Evolutionary conservation across 2,113 vertebrate species (phyloP).

Genomic region (Gymnocephalus cernua): DNA sequence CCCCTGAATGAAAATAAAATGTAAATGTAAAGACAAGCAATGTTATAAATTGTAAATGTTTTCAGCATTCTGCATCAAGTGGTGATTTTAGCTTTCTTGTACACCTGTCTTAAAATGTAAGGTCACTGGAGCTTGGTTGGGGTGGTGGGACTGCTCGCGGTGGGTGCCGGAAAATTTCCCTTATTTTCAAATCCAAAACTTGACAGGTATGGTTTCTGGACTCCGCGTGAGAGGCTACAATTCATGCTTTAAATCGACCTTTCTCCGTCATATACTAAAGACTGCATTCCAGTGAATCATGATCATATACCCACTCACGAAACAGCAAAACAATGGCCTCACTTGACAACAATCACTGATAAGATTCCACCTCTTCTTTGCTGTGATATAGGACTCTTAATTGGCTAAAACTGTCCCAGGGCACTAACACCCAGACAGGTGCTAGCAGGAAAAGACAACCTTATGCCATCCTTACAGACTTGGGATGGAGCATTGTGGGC

Average conservation of each 20-base stretch:
- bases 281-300: not conserved
- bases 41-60: too few species aligned
- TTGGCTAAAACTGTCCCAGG: slow-evolving; percentile 26
- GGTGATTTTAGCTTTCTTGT: too few species aligned
- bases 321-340: slow-evolving; percentile 9
- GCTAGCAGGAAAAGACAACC: not conserved
- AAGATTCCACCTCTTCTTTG: slow-evolving; percentile 8
- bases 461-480: not conserved
- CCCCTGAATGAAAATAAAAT: too few species aligned
- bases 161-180: too few species aligned
- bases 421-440: not conserved
- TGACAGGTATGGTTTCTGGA: not conserved
- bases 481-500: not conserved
- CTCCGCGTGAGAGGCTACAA: not conserved
- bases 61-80: too few species aligned
- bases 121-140: too few species aligned
- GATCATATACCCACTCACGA: slow-evolving; percentile 1
- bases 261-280: not conserved
- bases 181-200: too few species aligned
- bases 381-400: slow-evolving; percentile 23
- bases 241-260: not conserved
- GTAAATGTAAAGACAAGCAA: too few species aligned
- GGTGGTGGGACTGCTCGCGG: too few species aligned
- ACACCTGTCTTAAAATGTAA: too few species aligned
- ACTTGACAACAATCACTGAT: not conserved